Base-by-base conservation (phyloP, 2,113 vertebrate genomes). In the Terrapene triunguis region DNA sequence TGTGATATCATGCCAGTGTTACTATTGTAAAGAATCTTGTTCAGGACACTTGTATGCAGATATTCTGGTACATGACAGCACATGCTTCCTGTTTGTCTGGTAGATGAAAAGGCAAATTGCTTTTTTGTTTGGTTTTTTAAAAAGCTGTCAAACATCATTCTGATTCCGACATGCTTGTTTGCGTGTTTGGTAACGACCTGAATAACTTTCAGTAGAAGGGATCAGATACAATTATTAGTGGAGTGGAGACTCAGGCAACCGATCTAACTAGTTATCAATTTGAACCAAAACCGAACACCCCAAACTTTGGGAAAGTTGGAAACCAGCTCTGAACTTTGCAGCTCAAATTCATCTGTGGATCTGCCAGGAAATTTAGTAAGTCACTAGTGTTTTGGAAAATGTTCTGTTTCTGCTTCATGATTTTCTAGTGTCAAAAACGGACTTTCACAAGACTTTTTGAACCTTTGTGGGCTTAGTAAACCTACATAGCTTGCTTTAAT, bases 1-100 rank as follows among this genome's bases (percentile, higher is more conserved):
- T 96, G 59, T 83, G 78, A 95, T 69, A 17, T 87, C 62, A 9
- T 93, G 80, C 84, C 83, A 82, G 83, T 94, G 51, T 92, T 94
- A 54, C 65, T 7, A 19, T 78, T 87, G 17, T 92, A 92, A 91
- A 76, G 90, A 81, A 74, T 93, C 47, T 48, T 82, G 82, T 35
- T 69, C 8, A 72, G 94, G 86, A 84, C 29, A 10, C n/a, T 88
- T 91, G 17, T n/a, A 29, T 90, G 53, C 86, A 91, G 55, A 55
- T 94, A 50, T 89, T 94, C 42, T 95, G 51, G 44, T 90, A 9
- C 14, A 38, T 82, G 81, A 53, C 25, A 59, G 62, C 80, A n/a
- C 62, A 92, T 92, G 89, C 38, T 96, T 25, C 81, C 84, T 93
- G 91, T 93, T 87, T 89, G 53, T 78, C 51, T 86, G 48, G 32